phyloP scores from a whole-genome alignment of 2,888 invertebrate species.

The Steinernema hermaphroditum region DNA sequence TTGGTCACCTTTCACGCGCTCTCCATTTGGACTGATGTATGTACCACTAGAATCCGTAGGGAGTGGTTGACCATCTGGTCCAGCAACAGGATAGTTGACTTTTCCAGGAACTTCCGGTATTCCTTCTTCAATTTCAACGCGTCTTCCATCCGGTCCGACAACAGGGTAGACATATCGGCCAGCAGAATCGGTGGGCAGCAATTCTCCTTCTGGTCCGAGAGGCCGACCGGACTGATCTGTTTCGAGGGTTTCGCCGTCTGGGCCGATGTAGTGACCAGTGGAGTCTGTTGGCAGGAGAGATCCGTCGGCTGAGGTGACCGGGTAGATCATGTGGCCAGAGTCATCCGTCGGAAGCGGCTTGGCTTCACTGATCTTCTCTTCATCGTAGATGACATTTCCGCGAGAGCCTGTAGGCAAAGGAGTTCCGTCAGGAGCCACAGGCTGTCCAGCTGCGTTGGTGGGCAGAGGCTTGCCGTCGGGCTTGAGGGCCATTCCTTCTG shows the following conservation, averaged over 20 bases:
- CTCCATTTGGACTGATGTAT: slow-evolving; percentile 37
- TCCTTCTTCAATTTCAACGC: too few relatives aligned
- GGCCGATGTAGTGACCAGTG: too few relatives aligned
- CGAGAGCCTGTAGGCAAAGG: slow-evolving; percentile 35
- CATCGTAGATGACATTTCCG: slow-evolving; percentile 33
- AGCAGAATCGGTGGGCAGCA: too few relatives aligned
- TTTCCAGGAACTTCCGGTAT: too few relatives aligned
- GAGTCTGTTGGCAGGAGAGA: too few relatives aligned
- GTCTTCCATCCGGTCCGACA: too few relatives aligned
- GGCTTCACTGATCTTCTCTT: slow-evolving; percentile 35
- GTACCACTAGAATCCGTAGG: slow-evolving; percentile 43
- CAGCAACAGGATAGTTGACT: slow-evolving; percentile 29
- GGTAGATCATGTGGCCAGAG: slow-evolving; percentile 34
- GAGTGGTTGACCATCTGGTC: slow-evolving; percentile 29
- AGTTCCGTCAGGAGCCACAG: slow-evolving; percentile 37
- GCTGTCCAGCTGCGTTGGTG: slow-evolving; percentile 33
- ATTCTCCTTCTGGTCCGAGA: too few relatives aligned
- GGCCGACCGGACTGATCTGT: too few relatives aligned
- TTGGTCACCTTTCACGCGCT: slow-evolving; percentile 40
- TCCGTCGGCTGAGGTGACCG: neutral
- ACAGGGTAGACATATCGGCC: too few relatives aligned
- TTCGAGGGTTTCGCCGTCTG: too few relatives aligned
- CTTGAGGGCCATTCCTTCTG: slow-evolving; percentile 40
- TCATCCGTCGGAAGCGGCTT: slow-evolving; percentile 25
- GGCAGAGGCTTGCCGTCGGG: slow-evolving; percentile 47